Base-by-base conservation (phyloP, 2,797 vertebrate species). In the Menidia menidia region DNA sequence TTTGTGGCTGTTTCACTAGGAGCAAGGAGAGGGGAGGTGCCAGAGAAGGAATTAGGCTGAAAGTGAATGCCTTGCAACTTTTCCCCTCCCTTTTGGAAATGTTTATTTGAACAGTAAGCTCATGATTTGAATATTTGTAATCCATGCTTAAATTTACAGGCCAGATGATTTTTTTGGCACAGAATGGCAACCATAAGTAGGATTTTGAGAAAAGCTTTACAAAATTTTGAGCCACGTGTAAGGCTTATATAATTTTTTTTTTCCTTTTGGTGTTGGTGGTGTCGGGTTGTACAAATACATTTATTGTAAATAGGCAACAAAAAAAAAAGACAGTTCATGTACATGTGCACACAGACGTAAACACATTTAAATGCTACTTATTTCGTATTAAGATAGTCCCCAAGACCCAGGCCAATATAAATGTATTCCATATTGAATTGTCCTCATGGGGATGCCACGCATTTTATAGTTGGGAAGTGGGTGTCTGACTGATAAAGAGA, bases 81-180 rank as follows among this genome's bases (percentile, higher is more conserved):
- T 94, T 88, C 85, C 87, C 86, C 92, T 90, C 94, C 89, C 90
- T 86, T 91, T 94, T 94, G 93, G 93, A 94, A 94, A 94, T 94
- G 94, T 95, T 95, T 95, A 95, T 95, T 95, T 95, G 94, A 95
- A 95, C 94, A 95, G 94, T 95, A 95, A 95, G 94, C 94, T 95
- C 94, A 93, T 94, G 94, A 95, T 95, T 95, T 95, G 94, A 95
- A 95, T 95, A 95, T 94, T 95, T 95, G 94, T 95, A 95, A 95
- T 95, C 94, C 94, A 92, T 94, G 94, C 94, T 95, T 95, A 95
- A 95, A 95, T 95, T 95, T 95, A 95, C 94, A 95, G 94, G 93
- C 94, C 94, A 95, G 94, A 95, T 95, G 94, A 95, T 94, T 93
- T 95, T 95, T 95, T 94, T 95, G 94, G 94, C 93, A 94, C 93